A percentile compares a stretch with the other conserved stretches of the same genome.
Evolutionary conservation across 1,140 invertebrate species (phyloP).

Genomic region (Caenorhabditis tropicalis): DNA sequence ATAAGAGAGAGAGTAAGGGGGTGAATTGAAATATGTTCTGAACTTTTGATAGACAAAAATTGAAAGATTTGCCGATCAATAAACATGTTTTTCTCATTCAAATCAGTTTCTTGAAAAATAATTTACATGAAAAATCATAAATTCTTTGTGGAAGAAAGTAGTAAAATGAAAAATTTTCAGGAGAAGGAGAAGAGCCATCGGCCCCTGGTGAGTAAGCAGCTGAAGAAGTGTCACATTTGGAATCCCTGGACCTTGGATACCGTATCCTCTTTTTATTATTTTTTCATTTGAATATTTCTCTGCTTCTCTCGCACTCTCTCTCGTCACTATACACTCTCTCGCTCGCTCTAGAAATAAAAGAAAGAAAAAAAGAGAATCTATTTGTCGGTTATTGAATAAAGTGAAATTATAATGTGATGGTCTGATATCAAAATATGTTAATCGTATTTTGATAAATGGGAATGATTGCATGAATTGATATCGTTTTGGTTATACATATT

Average conservation of each 20-base stretch:
- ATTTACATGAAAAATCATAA: too few species aligned
- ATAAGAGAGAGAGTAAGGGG: constrained; percentile 2
- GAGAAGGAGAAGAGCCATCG: constrained; percentile 38
- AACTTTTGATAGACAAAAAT: neutral
- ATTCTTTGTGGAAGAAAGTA: neutral
- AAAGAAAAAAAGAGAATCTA: neutral
- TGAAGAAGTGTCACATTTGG: neutral
- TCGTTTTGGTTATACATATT: neutral
- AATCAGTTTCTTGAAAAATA: neutral
- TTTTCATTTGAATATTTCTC: neutral
- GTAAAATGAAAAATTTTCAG: neutral
- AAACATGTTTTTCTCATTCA: neutral
- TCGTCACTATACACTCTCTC: constrained; percentile 1
- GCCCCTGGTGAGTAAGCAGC: constrained; percentile 43
- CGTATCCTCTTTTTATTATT: neutral
- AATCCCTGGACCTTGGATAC: neutral
- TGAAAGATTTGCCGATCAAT: neutral
- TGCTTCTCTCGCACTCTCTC: constrained; percentile 33
- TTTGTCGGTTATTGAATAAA: constrained; percentile 34
- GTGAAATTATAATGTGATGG: neutral
- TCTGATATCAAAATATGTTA: neutral
- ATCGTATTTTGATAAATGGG: neutral
- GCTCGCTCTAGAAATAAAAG: constrained; percentile 16
- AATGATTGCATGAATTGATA: neutral
- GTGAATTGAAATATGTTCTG: neutral